These are phyloP conservation scores for Enteromius paludinosus DNA, from an alignment of 2,797 vertebrate species.

Conservation along the genomic window DNA sequence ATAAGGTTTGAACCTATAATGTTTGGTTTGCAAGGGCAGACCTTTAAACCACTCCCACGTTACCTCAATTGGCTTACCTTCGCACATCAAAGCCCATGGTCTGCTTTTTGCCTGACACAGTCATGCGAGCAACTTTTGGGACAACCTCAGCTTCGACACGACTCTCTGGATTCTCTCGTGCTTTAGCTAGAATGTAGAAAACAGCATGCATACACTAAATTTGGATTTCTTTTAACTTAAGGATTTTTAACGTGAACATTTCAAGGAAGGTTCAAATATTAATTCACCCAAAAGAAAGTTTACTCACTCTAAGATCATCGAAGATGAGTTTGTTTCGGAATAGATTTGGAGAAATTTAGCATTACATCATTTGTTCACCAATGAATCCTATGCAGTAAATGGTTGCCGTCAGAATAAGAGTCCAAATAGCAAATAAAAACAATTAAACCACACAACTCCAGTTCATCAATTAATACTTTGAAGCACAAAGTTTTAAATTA, in stretches of 20 bases:
- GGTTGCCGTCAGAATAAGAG: neutral
- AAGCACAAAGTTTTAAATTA: neutral
- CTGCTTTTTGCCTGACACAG: constrained; percentile 96
- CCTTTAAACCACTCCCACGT: constrained; percentile 8
- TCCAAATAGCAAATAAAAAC: neutral
- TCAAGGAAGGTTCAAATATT: neutral
- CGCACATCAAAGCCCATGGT: constrained; percentile 97
- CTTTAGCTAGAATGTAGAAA: constrained; percentile 82
- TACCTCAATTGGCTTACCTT: constrained; percentile 78
- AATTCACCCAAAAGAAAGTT: neutral
- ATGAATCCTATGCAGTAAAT: neutral
- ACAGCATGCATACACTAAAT: constrained; percentile 22
- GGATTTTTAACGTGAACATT: neutral
- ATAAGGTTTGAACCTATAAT: neutral
- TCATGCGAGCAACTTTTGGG: constrained; percentile 97
- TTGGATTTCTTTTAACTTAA: neutral
- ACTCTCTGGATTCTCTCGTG: constrained; percentile 76
- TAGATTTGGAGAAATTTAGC: neutral
- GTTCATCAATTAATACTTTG: neutral
- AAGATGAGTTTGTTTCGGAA: neutral
- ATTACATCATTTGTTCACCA: neutral
- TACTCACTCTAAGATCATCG: neutral
- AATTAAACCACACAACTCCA: neutral
- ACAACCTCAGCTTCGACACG: constrained; percentile 89
- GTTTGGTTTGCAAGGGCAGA: neutral